Percentiles rank a stretch among this genome's conserved stretches.
These are phyloP conservation scores for Heterohyrax brucei DNA, from an alignment of 2,797 vertebrate species.

Conservation along the genomic window DNA sequence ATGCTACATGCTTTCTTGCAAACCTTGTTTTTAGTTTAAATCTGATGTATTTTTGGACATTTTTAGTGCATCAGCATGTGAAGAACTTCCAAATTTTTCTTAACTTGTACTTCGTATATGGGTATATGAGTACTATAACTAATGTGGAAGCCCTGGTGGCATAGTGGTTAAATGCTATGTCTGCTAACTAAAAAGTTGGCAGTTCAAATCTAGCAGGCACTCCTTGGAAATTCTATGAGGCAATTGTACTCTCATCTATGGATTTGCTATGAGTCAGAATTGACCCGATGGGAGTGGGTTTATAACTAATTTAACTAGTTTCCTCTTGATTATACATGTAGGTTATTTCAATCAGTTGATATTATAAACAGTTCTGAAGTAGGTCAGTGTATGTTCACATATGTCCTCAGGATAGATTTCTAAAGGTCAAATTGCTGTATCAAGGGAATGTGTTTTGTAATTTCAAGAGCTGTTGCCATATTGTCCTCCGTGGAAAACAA, in stretches of 20 bases:
- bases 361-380: background rate
- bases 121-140: background rate
- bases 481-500: background rate
- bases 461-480: background rate
- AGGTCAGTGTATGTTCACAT: background rate
- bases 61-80: background rate
- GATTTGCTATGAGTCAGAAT: too few relatives aligned
- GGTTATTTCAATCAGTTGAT: background rate
- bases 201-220: too few relatives aligned
- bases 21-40: background rate
- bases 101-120: slow-evolving; percentile 22
- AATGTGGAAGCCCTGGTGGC: background rate
- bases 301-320: background rate
- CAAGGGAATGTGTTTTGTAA: background rate
- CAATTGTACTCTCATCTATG: too few relatives aligned
- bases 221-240: too few relatives aligned
- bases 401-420: background rate
- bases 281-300: too few relatives aligned
- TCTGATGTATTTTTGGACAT: background rate
- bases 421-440: background rate
- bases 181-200: too few relatives aligned
- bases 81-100: background rate
- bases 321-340: background rate
- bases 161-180: too few relatives aligned
- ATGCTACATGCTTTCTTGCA: background rate